Evolutionary conservation across 1,140 invertebrate species (phyloP), one percentile per base, ranked within the genome.

Genomic region (Calliopsis andreniformis): DNA sequence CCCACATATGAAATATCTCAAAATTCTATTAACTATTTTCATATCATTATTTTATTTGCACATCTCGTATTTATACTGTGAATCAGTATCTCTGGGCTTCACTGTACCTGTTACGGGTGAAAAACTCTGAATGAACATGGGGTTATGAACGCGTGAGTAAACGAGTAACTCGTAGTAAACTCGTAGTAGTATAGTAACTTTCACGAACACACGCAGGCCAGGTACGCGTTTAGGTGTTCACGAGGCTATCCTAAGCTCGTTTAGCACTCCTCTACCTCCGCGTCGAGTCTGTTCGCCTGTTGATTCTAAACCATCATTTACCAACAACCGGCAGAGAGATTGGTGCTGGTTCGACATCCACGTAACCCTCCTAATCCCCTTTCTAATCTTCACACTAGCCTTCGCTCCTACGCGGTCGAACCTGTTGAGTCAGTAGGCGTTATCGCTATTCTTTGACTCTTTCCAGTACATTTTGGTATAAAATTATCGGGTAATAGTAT

Each of bases 301-400:
- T 87, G 78, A 86, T 90, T 89, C 90, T 91, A 91, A 91, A 90
- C 86, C 83, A 80, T 79, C 87, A 83, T 91, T 91, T 91, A 91
- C 89, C 89, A 91, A 91, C 90, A 91, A 90, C 86, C 78, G 85
- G 43, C 85, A 59, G 73, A 84, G 79, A 84, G 78, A 84, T 81
- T 78, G 73, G 67, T 76, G 78, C 72, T 68, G 72, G 58, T 79
- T 83, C 56, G 32, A 56, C 30, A 68, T 70, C 55, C 78, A 67
- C 55, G 68, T 55, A 72, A 61, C 55, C 63, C 43, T 79, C 79
- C 87, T 88, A 88, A 88, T 88, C 87, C 78, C 47, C 45, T 56
- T 83, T 77, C 83, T 88, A 88, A 81, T 88, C 69, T n/a, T 1
- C 28, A 51, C n/a, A 20, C 35, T 25, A n/a, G 49, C n/a, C 35